Conservation (phyloP, 2,113 vertebrate genomes). For the Brienomyrus brachyistius region DNA sequence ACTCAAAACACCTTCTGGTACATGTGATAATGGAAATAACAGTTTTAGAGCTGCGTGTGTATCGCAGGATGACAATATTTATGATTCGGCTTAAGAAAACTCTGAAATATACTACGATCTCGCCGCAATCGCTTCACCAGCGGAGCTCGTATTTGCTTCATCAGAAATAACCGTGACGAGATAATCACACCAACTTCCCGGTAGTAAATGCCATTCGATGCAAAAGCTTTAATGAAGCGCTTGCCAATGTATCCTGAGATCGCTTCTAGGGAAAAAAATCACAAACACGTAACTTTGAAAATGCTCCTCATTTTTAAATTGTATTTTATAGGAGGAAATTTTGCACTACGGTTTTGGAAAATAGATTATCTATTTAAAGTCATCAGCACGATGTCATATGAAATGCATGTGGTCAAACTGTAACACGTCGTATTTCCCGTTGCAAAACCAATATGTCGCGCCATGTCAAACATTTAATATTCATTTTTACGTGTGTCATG, state of each 20-base stretch:
- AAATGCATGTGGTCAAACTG: background rate
- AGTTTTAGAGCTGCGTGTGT: background rate
- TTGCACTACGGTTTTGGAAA: background rate
- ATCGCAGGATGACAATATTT: background rate
- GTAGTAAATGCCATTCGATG: background rate
- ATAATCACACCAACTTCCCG: background rate
- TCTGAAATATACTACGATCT: background rate
- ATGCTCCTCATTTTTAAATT: background rate
- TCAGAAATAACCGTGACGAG: background rate
- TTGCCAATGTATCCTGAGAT: background rate
- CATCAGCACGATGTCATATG: background rate
- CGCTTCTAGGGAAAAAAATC: background rate
- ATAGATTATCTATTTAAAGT: background rate
- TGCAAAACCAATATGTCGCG: background rate
- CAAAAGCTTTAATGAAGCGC: background rate
- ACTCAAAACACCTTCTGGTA: background rate
- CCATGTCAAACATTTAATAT: background rate
- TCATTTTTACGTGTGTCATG: no score
- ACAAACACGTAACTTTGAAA: background rate
- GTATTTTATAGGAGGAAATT: background rate
- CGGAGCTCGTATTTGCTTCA: background rate
- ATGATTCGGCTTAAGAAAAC: background rate
- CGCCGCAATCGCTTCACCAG: background rate
- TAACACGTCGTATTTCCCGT: background rate
- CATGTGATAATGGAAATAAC: background rate